These are phyloP conservation scores for Leucozona laternaria DNA, from an alignment of 2,888 invertebrate genomes.

Conservation along the genomic window DNA sequence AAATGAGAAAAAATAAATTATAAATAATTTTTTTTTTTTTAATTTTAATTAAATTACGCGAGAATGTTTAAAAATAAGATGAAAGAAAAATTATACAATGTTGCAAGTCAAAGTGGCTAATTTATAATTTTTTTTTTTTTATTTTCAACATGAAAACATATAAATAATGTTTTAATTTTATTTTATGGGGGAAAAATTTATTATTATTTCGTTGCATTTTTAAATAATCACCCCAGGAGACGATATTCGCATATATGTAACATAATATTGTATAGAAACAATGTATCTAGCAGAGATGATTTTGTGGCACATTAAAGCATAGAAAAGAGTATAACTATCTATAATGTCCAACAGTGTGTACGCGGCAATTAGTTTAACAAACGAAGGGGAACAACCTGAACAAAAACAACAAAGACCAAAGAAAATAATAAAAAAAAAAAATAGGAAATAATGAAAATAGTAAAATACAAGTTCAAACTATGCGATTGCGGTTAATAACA, in stretches of 20 bases:
- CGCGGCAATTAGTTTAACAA: conserved; percentile 66
- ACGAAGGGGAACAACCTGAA: conserved; percentile 69
- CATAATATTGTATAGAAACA: not conserved
- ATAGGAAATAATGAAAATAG: conserved; percentile 31
- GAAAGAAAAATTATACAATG: not conserved
- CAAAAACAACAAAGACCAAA: conserved; percentile 21
- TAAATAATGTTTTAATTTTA: conserved; percentile 27
- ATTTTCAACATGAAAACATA: conserved; percentile 15
- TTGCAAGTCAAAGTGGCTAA: conserved; percentile 65
- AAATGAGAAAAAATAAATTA: conserved; percentile 41
- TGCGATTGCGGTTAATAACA: conserved; percentile 62
- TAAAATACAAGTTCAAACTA: conserved; percentile 40
- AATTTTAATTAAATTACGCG: conserved; percentile 53
- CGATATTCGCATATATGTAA: conserved; percentile 3
- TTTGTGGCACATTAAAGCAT: conserved; percentile 15
- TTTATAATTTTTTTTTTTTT: conserved; percentile 13
- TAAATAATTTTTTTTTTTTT: conserved; percentile 26
- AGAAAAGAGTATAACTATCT: too few relatives aligned
- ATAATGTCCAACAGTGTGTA: conserved; percentile 34
- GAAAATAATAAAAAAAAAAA: not conserved
- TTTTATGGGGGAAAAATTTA: conserved; percentile 25
- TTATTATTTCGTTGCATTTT: conserved; percentile 28
- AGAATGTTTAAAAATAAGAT: conserved; percentile 46
- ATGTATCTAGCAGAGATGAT: conserved; percentile 24
- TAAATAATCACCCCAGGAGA: conserved; percentile 48